Evolutionary conservation across 2,888 invertebrate genomes (phyloP).

Genomic region (Tachina lurida): DNA sequence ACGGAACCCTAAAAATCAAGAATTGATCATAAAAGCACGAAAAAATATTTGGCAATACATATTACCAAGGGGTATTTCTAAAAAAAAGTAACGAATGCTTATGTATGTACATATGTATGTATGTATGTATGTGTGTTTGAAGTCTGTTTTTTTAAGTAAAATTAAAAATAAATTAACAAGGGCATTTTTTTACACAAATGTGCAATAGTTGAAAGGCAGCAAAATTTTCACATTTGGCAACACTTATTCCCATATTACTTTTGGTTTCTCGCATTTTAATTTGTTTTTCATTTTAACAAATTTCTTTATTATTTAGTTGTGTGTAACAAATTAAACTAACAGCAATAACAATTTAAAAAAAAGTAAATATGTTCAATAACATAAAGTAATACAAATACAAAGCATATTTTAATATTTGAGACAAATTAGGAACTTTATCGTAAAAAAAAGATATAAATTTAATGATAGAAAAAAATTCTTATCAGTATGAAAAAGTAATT

Average conservation of each 20-base stretch:
- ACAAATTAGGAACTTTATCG: not conserved
- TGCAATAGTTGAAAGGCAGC: too few species aligned
- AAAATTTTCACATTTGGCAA: too few species aligned
- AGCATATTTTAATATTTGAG: not conserved
- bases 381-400: constrained; percentile 7
- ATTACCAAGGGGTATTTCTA: too few species aligned
- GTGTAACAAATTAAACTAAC: constrained; percentile 52
- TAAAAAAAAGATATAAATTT: constrained; percentile 32
- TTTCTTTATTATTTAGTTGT: constrained; percentile 36
- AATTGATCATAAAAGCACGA: not conserved
- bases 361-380: constrained; percentile 5
- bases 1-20: not conserved
- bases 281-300: constrained; percentile 19
- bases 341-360: constrained; percentile 36
- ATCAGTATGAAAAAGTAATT: constrained; percentile 23
- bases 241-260: not conserved
- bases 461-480: constrained; percentile 32
- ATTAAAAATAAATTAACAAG: too few species aligned
- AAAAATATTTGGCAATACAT: not conserved
- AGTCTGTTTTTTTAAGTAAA: too few species aligned
- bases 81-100: too few species aligned
- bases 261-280: constrained; percentile 30
- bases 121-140: too few species aligned
- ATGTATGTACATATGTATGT: too few species aligned
- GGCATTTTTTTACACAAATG: too few species aligned